Evolutionary conservation across 92 coral and sea anemone species (phyloP), one percentile per base, ranked within the genome.

Genomic region (Zoanthus sociatus): DNA sequence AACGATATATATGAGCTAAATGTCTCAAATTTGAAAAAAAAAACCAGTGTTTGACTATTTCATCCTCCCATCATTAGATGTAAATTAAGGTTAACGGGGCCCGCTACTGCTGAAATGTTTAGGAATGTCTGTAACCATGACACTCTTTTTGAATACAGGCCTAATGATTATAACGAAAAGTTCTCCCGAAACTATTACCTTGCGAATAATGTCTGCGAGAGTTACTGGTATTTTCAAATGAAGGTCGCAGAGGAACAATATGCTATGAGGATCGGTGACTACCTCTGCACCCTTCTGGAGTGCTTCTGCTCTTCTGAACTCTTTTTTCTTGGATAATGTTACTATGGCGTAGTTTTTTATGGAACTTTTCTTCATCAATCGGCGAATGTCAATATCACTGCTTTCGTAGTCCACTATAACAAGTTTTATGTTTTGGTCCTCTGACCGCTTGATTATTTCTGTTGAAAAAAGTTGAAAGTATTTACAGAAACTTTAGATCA

Each of bases 281-380:
- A 90, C 96, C n/a, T 91, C 94, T 7, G 98, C 95, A 13, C 99
- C 99, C 42, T 78, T 91, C 79, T 97, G 99, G 45, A 97, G 86
- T 30, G 97, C 98, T 66, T 87, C 83, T 47, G 99, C 98, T 67
- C 98, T 90, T 70, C 92, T 93, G 78, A 97, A 97, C 44, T 68
- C 86, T 78, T 92, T 90, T 73, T 92, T 77, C 30, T 86, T 87
- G 55, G 96, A 90, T 55, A 92, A 45, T 54, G 78, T 90, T 45
- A 94, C 93, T 20, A 92, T 87, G 46, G 90, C 86, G 69, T 90
- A 94, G 85, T 88, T 83, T 61, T 64, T 87, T 66, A 97, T 66
- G 6, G 95, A 82, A 77, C 98, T 95, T 44, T 81, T 90, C 60
- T 68, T 74, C 4, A 97, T 76, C 21, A 89, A 90, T 48, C 76